Evolutionary conservation across 2,888 invertebrate species (phyloP), one percentile per base, ranked within the genome.

Genomic region (Diploptera punctata): DNA sequence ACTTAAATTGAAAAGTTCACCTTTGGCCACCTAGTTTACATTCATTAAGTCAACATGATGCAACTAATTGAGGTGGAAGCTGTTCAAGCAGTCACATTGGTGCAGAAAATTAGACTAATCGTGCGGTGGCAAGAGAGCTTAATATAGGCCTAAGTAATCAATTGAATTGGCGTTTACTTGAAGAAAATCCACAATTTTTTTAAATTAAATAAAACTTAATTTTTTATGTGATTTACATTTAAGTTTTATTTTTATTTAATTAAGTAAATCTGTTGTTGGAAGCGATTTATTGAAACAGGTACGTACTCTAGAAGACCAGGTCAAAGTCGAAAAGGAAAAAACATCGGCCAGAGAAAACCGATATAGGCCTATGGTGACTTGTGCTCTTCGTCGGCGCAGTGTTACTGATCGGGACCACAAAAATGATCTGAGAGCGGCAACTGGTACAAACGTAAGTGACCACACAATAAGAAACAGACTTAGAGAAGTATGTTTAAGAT

Each of bases 321-420:
- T n/a, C 24, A 44, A 67, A 19, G 18, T 19, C 3, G 31, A 65
- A 65, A 26, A 65, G 7, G 24, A 65, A 29, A 65, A 60, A 60
- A n/a, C 33, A 26, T 7, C 33, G 26, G 62, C 62, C n/a, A 57
- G 19, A 57, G 57, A 57, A 57, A 26, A 21, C 57, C 57, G 21
- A 10, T 18, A 57, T 57, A 21, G 19, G 57, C n/a, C n/a, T n/a
- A n/a, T n/a, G n/a, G 57, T 38, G 38, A 38, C 26, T 57, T 5
- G 57, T 13, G 57, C 57, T 24, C n/a, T 57, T 57, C 57, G 57
- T 16, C 57, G 21, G 21, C 57, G 57, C 57, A 57, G 57, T 57
- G 57, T 9, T 10, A 57, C 57, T 18, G 57, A n/a, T 57, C 9
- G 57, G 19, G 57, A 57, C 9, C 57, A 57, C 19, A 57, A 13